Conservation (phyloP, 2,797 vertebrate genomes). For the Gadopsis bispinosus region DNA sequence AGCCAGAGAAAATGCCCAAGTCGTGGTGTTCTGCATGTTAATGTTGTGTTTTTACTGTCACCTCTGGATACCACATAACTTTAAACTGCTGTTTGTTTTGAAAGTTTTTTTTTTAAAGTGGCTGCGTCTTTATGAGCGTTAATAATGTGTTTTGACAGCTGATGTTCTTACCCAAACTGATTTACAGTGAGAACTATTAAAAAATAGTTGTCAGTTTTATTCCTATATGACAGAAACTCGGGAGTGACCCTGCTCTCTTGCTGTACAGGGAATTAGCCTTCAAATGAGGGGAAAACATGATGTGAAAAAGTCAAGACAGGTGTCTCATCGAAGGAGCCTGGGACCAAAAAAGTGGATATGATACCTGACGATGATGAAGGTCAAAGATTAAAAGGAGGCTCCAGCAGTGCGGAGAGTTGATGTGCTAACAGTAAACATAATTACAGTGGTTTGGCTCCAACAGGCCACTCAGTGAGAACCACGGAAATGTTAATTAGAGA, state of each 20-base stretch:
- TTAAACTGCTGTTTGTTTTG: conserved; percentile 21
- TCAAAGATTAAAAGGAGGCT: background rate
- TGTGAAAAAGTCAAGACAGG: background rate
- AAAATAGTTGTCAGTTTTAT: conserved; percentile 17
- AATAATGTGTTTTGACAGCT: conserved; percentile 14
- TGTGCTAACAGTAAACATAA: conserved; percentile 4
- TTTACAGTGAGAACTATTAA: conserved; percentile 31
- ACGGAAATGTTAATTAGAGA: conserved; percentile 40
- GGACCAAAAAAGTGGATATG: background rate
- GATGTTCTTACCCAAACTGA: conserved; percentile 7
- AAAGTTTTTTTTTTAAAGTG: background rate
- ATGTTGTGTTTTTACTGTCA: conserved; percentile 25
- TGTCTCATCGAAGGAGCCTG: background rate
- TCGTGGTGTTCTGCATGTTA: background rate
- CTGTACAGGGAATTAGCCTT: background rate
- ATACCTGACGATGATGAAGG: background rate
- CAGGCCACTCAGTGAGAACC: background rate
- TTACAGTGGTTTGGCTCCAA: background rate
- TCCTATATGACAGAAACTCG: background rate
- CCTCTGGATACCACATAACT: conserved; percentile 26
- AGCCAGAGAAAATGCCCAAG: background rate
- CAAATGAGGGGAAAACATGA: no score
- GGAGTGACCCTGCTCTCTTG: background rate
- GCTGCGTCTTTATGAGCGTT: background rate
- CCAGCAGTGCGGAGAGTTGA: background rate